Evolutionary conservation across 2,797 vertebrate species (phyloP), one percentile per base, ranked within the genome.

Genomic region (Anabas testudineus): DNA sequence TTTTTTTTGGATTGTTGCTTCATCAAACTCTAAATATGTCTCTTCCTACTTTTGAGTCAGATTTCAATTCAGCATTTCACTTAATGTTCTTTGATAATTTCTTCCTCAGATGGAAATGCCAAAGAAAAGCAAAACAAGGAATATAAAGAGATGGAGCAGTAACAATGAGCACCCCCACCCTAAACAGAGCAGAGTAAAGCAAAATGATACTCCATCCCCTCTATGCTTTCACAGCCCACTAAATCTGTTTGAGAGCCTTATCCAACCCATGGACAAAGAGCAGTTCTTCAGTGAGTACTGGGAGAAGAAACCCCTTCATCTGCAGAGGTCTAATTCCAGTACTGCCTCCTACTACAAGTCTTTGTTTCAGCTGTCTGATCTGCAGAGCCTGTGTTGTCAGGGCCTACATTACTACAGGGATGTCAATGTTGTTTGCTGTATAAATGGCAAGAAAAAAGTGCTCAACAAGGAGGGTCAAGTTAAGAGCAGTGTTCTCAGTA

Each of bases 291-390:
- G 68, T 48, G 94, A 96, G 15, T 94, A 94, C 22, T 99, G 97
- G 97, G 97, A 99, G 80, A 93, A 95, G 83, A 96, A 96, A 53
- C 96, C 96, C 0, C 88, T 98, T 61, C 91, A 96, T 14, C 71
- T 98, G 46, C 93, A 94, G 82, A 94, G 96, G 13, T 82, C 88
- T 3, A 93, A 96, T 32, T 79, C 89, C 1, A 47, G 16, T 0
- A 18, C 92, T 16, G 83, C 92, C 32, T 36, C 85, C 1, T 97
- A 95, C 76, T 96, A 95, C 83, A 86, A 66, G 71, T 94, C 94
- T 14, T 87, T 99, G 45, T 99, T 99, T 90, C 94, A 92, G 83
- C 69, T 99, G 34, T 80, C 89, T 0, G 93, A 97, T 80, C 47
- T 98, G 82, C 92, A 92, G 79, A 76, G 80, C 24, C 87, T 97